Conservation (phyloP, 2,113 vertebrate species). For the Anhinga rufa region DNA sequence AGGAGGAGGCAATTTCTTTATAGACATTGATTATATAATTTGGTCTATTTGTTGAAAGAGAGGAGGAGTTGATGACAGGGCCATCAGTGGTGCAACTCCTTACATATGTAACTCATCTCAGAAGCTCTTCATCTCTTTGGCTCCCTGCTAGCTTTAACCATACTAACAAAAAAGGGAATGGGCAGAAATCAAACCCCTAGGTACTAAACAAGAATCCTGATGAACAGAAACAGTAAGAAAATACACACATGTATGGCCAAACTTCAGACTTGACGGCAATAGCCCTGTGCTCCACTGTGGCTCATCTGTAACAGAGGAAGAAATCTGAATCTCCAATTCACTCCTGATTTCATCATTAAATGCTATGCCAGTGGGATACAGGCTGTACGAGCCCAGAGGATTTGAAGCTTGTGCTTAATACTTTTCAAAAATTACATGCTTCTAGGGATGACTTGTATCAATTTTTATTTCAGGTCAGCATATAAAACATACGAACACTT, state of each 20-base stretch:
- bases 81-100: background rate
- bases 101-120: background rate
- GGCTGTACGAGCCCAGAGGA: background rate
- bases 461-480: background rate
- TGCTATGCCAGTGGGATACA: background rate
- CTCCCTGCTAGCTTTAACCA: background rate
- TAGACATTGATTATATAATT: background rate
- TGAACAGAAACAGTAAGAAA: background rate
- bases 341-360: background rate
- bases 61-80: background rate
- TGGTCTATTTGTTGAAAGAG: background rate
- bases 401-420: background rate
- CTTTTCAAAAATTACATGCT: background rate
- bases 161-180: background rate
- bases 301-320: background rate
- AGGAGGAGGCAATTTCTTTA: background rate
- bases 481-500: background rate
- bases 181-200: background rate
- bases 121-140: background rate
- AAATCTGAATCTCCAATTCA: background rate
- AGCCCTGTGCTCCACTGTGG: background rate
- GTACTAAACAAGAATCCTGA: background rate
- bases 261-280: background rate
- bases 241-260: background rate
- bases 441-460: background rate